Base-by-base conservation (phyloP, 1,140 invertebrate genomes). In the Mactra quadrangularis region DNA sequence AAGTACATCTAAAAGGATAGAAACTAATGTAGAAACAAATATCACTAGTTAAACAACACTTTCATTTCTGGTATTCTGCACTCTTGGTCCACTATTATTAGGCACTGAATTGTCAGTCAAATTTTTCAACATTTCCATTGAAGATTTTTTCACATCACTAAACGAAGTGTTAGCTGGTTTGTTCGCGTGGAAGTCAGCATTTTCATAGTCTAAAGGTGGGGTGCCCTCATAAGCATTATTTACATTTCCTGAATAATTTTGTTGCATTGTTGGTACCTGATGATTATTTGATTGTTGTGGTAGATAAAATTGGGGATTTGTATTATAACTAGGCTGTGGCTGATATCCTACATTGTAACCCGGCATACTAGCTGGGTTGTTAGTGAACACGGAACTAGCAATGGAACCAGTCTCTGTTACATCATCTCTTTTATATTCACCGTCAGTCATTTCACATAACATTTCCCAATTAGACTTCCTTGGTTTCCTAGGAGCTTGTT, bases 391-490 rank as follows among this genome's bases (percentile, higher is more conserved):
- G 38, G 87, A 87, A 74, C 85, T 87, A 33, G 83, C 74, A 15
- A 87, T 29, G 15, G 87, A 87, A 25, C 75, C 85, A 27, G 83
- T 86, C 41, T 86, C 85, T 35, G 77, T 29, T 17, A 57, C 53
- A 17, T 82, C 77, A n/a, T 79, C 62, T 60, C 72, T 74, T 27
- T 79, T 60, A 33, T 77, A 55, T 11, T 86, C 79, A 6, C 66
- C 57, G 66, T 79, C 83, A 11, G 87, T 87, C 60, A 87, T 64
- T 50, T 85, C 83, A 62, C 79, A 72, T n/a, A 87, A 27, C 45
- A 81, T 64, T 13, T 87, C 87, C 87, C 87, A 87, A 81, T 87
- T 87, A 57, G 87, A 87, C 53, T 86, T 87, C 4, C 55, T 77
- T 38, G 74, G 79, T 74, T 83, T 71, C 6, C 55, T 29, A 9